phyloP scores from a whole-genome alignment of 2,113 vertebrate species.

The Struthio camelus region DNA sequence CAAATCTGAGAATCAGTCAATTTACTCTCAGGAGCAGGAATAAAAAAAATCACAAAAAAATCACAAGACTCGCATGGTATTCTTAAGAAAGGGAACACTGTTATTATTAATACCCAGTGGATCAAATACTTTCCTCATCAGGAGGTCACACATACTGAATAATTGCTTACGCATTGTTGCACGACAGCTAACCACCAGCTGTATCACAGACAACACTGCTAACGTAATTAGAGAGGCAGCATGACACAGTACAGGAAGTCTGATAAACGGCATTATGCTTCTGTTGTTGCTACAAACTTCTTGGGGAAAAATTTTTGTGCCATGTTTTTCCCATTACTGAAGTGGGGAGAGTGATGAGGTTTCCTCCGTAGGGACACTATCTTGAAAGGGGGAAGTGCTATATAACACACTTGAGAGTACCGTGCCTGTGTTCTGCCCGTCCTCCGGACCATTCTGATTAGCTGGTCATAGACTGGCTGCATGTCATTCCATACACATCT shows the following conservation, averaged over 20 bases:
- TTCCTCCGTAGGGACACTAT: not conserved
- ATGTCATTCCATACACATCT: not conserved
- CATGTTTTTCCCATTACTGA: not conserved
- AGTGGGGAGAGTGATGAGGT: rapidly evolving
- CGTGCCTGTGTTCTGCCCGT: not conserved
- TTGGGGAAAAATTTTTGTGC: not conserved
- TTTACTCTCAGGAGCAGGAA: not conserved
- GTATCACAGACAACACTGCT: not conserved
- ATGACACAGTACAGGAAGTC: not conserved
- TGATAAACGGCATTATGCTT: not conserved
- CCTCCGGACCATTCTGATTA: not conserved
- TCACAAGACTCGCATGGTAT: not conserved
- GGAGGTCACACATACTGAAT: not conserved
- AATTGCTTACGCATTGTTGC: not conserved
- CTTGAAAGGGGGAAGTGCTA: not conserved
- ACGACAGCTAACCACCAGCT: not conserved
- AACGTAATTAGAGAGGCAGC: not conserved
- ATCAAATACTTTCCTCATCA: not conserved
- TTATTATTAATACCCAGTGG: not conserved
- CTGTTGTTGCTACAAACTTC: not conserved
- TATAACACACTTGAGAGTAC: not conserved
- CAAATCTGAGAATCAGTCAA: not conserved
- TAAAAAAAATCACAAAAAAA: not conserved
- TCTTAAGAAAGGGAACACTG: not conserved
- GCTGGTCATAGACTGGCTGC: not conserved